Conservation (phyloP, 2,888 invertebrate genomes). For the Dryocosmus kuriphilus region DNA sequence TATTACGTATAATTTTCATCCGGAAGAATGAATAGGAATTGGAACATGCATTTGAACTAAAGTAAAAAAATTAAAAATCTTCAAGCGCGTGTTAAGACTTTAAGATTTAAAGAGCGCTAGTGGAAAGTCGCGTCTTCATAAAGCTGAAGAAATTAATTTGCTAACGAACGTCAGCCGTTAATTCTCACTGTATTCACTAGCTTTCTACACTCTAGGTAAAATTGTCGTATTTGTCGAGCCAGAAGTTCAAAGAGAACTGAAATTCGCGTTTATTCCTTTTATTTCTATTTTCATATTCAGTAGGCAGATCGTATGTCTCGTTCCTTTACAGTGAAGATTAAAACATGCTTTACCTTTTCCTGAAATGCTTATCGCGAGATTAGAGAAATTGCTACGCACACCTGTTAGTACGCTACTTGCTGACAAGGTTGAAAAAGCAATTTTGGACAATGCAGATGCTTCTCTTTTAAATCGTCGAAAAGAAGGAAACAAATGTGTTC, state of each 20-base stretch:
- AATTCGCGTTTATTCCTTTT: slow-evolving; percentile 3
- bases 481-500: slow-evolving; percentile 4
- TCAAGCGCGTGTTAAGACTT: not conserved
- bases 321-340: not conserved
- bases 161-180: slow-evolving; percentile 1
- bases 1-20: not conserved
- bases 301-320: slow-evolving; percentile 2
- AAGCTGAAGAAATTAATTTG: slow-evolving; percentile 2
- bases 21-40: slow-evolving; percentile 1
- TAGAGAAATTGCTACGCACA: slow-evolving; percentile 1
- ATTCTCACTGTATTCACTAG: not conserved
- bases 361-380: slow-evolving; percentile 7
- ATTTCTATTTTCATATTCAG: not conserved
- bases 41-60: not conserved
- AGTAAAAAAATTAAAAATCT: not conserved
- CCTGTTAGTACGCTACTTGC: slow-evolving; percentile 7
- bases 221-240: slow-evolving; percentile 7
- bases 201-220: not conserved
- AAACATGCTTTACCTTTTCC: not conserved
- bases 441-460: not conserved
- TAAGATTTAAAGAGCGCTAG: not conserved
- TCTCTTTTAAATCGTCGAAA: not conserved
- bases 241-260: not conserved
- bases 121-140: not conserved
- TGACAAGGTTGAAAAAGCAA: not conserved